These are phyloP conservation scores for Amblyopsis rosae DNA, from an alignment of 2,113 vertebrate species.

Conservation along the genomic window DNA sequence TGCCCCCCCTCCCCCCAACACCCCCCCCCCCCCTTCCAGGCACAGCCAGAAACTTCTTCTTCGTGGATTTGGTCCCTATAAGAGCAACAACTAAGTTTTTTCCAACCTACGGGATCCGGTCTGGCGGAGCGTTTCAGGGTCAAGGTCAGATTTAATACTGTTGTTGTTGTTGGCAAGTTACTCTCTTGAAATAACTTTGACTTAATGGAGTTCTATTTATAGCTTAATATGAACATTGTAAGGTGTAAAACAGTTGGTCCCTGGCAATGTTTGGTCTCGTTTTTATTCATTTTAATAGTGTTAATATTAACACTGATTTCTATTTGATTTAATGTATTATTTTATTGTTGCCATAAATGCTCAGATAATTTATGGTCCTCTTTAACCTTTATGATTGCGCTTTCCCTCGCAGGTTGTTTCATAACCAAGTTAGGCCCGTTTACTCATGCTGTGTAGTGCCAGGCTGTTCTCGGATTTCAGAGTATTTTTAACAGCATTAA, in stretches of 20 bases:
- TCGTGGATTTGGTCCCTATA: slow-evolving; percentile 83
- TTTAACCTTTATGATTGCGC: neutral
- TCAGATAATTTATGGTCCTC: neutral
- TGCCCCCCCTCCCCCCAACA: no score
- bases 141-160: slow-evolving; percentile 68
- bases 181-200: neutral
- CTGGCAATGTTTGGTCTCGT: neutral
- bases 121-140: slow-evolving; percentile 74
- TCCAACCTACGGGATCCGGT: slow-evolving; percentile 68
- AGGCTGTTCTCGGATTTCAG: slow-evolving; percentile 25
- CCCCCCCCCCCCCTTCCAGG: neutral
- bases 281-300: neutral
- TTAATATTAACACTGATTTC: neutral
- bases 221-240: neutral
- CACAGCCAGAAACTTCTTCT: slow-evolving; percentile 65
- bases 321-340: neutral
- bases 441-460: slow-evolving; percentile 3
- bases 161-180: neutral
- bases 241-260: neutral
- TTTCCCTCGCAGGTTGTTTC: neutral
- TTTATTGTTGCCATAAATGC: neutral
- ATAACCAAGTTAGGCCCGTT: neutral
- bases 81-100: slow-evolving; percentile 77
- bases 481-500: slow-evolving; percentile 66
- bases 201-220: neutral